Percentiles rank a stretch among this genome's conserved stretches.
Conservation (phyloP, 2,888 invertebrate species). For the Callosobruchus maculatus region DNA sequence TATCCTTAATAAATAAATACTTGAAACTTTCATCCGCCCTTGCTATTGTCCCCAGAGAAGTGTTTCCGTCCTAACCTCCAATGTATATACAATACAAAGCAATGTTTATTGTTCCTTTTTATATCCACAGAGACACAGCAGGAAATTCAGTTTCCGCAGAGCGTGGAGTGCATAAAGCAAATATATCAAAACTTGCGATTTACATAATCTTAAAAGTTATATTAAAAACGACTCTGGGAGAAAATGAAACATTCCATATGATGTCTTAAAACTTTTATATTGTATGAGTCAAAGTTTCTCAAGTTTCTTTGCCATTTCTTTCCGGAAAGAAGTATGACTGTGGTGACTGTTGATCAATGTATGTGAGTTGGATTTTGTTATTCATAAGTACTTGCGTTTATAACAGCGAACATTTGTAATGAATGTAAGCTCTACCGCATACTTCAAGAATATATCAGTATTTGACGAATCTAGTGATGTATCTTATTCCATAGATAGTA, state of each 20-base stretch:
- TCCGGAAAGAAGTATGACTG: neutral
- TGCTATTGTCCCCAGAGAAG: neutral
- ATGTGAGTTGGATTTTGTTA: neutral
- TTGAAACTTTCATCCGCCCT: neutral
- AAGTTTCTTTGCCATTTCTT: neutral
- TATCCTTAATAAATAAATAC: too few relatives aligned
- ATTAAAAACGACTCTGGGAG: conserved; percentile 18
- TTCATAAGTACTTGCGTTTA: too few relatives aligned
- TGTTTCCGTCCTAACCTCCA: neutral
- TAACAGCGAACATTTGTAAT: too few relatives aligned
- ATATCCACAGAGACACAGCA: neutral
- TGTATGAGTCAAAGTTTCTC: neutral
- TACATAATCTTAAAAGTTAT: conserved; percentile 20
- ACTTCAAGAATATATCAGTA: too few relatives aligned
- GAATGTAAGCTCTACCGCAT: too few relatives aligned
- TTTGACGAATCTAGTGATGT: too few relatives aligned
- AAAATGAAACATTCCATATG: conserved; percentile 17
- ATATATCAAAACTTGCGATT: conserved; percentile 18
- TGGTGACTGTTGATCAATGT: neutral
- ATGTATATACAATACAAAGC: neutral
- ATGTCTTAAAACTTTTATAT: conserved; percentile 16
- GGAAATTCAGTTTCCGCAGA: neutral
- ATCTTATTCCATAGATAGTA: too few relatives aligned
- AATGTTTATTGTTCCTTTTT: neutral
- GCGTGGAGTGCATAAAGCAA: neutral